Conservation (phyloP, 2,888 invertebrate species). For the Gymnocheta viridis region DNA sequence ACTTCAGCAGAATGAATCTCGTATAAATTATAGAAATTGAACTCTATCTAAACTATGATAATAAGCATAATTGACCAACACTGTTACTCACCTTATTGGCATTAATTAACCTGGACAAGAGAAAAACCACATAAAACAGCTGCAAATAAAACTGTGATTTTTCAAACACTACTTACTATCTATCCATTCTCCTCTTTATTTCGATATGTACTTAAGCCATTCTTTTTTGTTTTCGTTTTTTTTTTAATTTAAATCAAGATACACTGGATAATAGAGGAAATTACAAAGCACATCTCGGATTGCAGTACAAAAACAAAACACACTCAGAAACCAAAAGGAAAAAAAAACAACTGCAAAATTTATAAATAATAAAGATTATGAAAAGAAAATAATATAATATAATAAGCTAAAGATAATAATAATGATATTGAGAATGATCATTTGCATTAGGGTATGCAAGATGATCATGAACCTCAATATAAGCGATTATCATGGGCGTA, state of each 20-base stretch:
- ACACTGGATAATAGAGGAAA: slow-evolving; percentile 17
- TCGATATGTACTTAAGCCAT: background rate
- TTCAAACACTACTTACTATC: slow-evolving; percentile 30
- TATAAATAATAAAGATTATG: slow-evolving; percentile 34
- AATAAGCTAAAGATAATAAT: slow-evolving; percentile 16
- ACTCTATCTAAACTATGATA: slow-evolving; percentile 11
- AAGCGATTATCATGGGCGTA: background rate
- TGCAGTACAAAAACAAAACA: background rate
- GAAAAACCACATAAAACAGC: slow-evolving; percentile 40
- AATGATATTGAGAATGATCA: slow-evolving; percentile 27
- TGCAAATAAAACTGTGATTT: slow-evolving; percentile 62
- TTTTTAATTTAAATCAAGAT: slow-evolving; percentile 16
- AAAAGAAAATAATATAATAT: slow-evolving; percentile 26
- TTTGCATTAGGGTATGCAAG: slow-evolving; percentile 16
- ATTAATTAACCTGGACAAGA: slow-evolving; percentile 40
- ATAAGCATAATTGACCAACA: background rate
- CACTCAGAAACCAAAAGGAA: background rate
- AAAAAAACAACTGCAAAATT: slow-evolving; percentile 44
- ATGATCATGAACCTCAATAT: slow-evolving; percentile 25
- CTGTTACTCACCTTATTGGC: slow-evolving; percentile 9
- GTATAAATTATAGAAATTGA: background rate
- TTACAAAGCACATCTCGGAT: slow-evolving; percentile 5
- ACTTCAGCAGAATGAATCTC: background rate
- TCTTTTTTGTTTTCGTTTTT: background rate
- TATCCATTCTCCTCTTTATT: slow-evolving; percentile 13